A percentile compares a stretch with the other conserved stretches of the same genome.
Conservation (phyloP, 2,113 vertebrate species). For the Cyanoramphus novaezelandiae region DNA sequence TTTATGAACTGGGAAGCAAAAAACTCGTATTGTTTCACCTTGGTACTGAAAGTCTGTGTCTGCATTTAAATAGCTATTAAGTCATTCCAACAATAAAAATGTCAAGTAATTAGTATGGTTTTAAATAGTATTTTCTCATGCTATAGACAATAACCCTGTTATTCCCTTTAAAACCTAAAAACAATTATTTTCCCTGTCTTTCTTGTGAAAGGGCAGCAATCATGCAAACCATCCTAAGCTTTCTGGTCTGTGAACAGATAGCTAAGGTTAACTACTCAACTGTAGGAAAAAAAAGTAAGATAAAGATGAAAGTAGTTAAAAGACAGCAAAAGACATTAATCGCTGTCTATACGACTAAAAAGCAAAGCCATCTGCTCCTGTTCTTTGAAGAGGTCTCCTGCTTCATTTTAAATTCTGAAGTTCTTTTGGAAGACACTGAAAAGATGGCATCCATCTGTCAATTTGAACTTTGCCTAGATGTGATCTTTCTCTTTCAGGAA, state of each 20-base stretch:
- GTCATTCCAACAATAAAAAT: neutral
- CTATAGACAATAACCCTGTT: neutral
- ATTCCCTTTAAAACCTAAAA: neutral
- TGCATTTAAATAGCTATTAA: neutral
- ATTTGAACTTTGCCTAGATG: neutral
- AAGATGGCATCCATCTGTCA: slow-evolving; percentile 13
- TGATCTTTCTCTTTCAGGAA: neutral
- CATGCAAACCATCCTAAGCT: neutral
- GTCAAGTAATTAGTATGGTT: neutral
- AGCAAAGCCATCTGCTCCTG: slow-evolving; percentile 19
- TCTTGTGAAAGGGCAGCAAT: neutral
- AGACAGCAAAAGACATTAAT: neutral
- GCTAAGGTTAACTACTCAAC: neutral
- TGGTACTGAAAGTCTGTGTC: neutral
- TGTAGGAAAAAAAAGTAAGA: neutral
- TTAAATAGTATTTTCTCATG: neutral
- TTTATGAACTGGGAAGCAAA: neutral
- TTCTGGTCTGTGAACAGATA: neutral
- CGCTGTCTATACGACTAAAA: neutral
- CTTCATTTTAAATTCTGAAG: slow-evolving; percentile 9
- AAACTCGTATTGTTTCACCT: neutral
- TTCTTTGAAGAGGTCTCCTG: neutral
- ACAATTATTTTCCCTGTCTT: neutral
- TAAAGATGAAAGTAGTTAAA: neutral
- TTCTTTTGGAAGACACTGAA: neutral